A percentile compares a stretch with the other conserved stretches of the same genome.
These are phyloP conservation scores for Abscondita cerata DNA, from an alignment of 2,888 invertebrate genomes.

Conservation along the genomic window DNA sequence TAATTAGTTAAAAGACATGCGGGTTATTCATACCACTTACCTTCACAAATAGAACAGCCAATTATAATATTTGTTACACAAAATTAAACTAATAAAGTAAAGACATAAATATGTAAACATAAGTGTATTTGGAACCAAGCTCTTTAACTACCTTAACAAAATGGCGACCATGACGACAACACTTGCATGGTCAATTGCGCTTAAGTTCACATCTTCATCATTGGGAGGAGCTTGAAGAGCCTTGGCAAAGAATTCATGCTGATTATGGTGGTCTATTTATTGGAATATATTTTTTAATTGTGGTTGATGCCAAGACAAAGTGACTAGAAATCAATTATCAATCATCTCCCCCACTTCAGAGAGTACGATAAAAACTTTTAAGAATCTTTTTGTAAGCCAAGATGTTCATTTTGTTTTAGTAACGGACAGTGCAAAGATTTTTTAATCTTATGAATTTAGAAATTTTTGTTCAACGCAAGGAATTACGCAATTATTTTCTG, in stretches of 20 bases:
- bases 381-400: neutral
- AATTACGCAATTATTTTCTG: neutral
- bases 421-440: neutral
- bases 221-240: constrained; percentile 21
- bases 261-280: constrained; percentile 38
- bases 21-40: too few relatives aligned
- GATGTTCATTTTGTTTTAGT: neutral
- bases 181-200: neutral
- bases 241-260: constrained; percentile 32
- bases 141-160: too few relatives aligned
- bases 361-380: constrained; percentile 1
- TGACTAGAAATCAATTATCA: constrained; percentile 23
- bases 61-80: too few relatives aligned
- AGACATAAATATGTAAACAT: neutral
- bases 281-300: constrained; percentile 34
- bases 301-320: too few relatives aligned
- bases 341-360: neutral
- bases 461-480: neutral
- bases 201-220: constrained; percentile 2
- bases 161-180: too few relatives aligned
- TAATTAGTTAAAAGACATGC: too few relatives aligned
- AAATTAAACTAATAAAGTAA: too few relatives aligned
- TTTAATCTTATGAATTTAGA: neutral
- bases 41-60: too few relatives aligned
- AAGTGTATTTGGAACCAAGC: too few relatives aligned